These are phyloP conservation scores for Pristionchus pacificus DNA, from an alignment of 1,140 invertebrate genomes.

Conservation along the genomic window DNA sequence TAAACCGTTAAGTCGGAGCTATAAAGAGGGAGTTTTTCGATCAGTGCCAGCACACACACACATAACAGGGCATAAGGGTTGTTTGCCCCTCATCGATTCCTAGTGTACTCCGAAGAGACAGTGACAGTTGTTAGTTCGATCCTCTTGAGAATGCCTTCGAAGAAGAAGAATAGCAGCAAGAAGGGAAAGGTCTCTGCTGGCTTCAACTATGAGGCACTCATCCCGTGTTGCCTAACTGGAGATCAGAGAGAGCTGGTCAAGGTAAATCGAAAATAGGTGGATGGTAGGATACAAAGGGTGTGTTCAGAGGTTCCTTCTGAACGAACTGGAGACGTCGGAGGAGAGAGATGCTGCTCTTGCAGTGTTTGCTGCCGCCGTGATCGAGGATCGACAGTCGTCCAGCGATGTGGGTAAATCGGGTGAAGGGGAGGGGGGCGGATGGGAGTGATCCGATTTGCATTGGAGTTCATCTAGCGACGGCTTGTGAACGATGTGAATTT, in stretches of 20 bases:
- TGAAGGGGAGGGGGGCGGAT: too few species aligned
- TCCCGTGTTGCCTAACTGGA: not conserved
- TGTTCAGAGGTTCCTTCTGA: not conserved
- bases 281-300: not conserved
- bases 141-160: not conserved
- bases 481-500: too few species aligned
- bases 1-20: not conserved
- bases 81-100: not conserved
- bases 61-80: not conserved
- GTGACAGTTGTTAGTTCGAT: not conserved
- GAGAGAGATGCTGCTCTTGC: not conserved
- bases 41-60: not conserved
- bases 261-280: not conserved
- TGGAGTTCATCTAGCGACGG: too few species aligned
- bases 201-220: slow-evolving; percentile 1
- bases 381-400: too few species aligned
- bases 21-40: not conserved
- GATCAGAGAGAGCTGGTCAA: not conserved
- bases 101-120: not conserved
- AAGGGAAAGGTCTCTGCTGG: not conserved
- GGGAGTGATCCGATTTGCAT: too few species aligned
- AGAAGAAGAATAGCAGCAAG: not conserved
- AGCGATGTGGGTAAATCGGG: too few species aligned
- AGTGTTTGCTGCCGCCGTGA: not conserved
- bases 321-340: not conserved